Evolutionary conservation across 2,113 vertebrate genomes (phyloP).

Genomic region (Oncorhynchus masou): DNA sequence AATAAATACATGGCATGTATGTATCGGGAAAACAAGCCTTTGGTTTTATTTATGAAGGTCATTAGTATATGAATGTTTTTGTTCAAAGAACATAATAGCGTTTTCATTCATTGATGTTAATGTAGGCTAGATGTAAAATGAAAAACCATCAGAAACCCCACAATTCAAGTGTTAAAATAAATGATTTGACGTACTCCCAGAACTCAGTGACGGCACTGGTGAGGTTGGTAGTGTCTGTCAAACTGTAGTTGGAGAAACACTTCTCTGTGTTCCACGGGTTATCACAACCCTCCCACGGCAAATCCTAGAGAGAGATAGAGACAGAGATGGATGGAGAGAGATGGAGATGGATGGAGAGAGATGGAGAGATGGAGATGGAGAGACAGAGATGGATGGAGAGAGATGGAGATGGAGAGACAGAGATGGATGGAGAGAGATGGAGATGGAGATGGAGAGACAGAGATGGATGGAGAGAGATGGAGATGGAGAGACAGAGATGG

Average conservation of each 20-base stretch:
- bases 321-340: not conserved
- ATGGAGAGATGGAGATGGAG: not conserved
- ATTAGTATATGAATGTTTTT: too few species aligned
- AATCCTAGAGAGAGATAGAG: conserved; percentile 62
- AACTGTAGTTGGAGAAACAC: conserved; percentile 88
- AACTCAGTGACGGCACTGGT: conserved; percentile 88
- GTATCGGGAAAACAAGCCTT: too few species aligned
- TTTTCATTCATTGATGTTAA: too few species aligned
- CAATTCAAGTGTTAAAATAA: not conserved
- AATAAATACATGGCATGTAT: too few species aligned
- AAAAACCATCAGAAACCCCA: too few species aligned
- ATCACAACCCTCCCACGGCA: conserved; percentile 87
- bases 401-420: too few species aligned
- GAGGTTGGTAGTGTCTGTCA: conserved; percentile 85
- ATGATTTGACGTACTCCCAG: conserved; percentile 82
- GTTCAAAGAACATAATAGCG: too few species aligned
- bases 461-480: too few species aligned
- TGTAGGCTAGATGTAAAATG: too few species aligned
- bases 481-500: not conserved
- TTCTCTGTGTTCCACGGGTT: conserved; percentile 85
- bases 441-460: too few species aligned
- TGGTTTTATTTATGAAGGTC: too few species aligned
- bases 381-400: not conserved
- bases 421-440: conserved; percentile 2
- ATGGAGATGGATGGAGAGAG: not conserved